phyloP scores from a whole-genome alignment of 2,113 vertebrate species.

The Coturnix japonica region DNA sequence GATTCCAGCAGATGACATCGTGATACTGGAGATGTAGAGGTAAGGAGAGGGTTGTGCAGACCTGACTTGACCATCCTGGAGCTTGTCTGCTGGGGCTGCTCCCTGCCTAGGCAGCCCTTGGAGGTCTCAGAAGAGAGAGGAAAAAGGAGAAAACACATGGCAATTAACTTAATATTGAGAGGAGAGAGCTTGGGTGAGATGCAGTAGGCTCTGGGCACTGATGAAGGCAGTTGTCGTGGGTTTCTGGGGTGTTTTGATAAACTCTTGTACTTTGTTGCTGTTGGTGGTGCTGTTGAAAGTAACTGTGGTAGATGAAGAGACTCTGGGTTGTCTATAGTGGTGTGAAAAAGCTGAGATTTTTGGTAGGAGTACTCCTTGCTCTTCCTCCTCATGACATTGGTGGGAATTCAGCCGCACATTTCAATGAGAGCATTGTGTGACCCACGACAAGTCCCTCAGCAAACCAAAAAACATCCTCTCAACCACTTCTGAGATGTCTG shows the following conservation, averaged over 20 bases:
- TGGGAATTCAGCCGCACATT: background rate
- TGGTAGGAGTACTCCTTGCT: background rate
- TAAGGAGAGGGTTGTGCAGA: background rate
- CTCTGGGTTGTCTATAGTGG: background rate
- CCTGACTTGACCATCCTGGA: background rate
- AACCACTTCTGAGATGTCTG: constrained; percentile 7
- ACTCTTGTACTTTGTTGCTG: background rate
- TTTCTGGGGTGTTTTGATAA: background rate
- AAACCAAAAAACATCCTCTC: background rate
- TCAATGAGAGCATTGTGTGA: background rate
- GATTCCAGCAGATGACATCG: background rate
- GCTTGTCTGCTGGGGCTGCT: background rate
- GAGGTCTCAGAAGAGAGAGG: background rate
- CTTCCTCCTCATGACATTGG: background rate
- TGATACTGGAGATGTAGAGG: background rate
- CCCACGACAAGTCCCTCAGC: background rate
- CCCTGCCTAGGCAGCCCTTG: background rate
- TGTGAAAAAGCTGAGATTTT: background rate
- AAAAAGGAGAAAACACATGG: background rate
- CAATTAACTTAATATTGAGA: background rate
- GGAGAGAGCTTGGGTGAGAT: background rate
- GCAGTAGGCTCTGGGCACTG: background rate
- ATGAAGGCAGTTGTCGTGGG: background rate
- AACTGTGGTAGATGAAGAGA: background rate
- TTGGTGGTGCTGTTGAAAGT: background rate